phyloP scores from a whole-genome alignment of 2,113 vertebrate genomes.

The Smithornis capensis region DNA sequence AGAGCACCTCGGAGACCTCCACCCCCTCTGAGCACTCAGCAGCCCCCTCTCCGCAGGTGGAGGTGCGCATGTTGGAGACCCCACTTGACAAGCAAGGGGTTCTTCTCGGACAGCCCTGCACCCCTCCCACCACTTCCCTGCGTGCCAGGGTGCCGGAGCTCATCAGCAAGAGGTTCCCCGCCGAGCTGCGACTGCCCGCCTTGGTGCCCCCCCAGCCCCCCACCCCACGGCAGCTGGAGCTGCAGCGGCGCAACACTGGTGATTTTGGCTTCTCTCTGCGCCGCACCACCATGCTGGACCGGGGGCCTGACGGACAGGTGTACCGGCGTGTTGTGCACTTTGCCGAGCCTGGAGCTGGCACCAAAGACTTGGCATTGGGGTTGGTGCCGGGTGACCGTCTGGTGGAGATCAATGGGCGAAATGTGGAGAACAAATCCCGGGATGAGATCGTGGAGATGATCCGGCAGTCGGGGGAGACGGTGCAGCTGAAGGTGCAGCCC shows the following conservation, averaged over 20 bases:
- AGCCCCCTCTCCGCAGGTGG: slow-evolving; percentile 79
- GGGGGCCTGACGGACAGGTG: slow-evolving; percentile 81
- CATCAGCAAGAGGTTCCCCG: slow-evolving; percentile 81
- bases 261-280: slow-evolving; percentile 96
- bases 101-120: slow-evolving; percentile 5
- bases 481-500: slow-evolving; percentile 93
- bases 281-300: slow-evolving; percentile 91
- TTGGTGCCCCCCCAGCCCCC: slow-evolving; percentile 79
- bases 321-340: slow-evolving; percentile 90
- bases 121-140: not conserved
- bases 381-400: slow-evolving; percentile 92
- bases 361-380: slow-evolving; percentile 87
- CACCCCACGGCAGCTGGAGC: slow-evolving; percentile 81
- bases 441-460: slow-evolving; percentile 99
- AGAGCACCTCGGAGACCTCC: slow-evolving; percentile 80
- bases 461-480: slow-evolving; percentile 90
- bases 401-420: slow-evolving; percentile 91
- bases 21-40: slow-evolving; percentile 78
- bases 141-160: slow-evolving; percentile 78
- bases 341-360: slow-evolving; percentile 89
- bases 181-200: slow-evolving; percentile 80
- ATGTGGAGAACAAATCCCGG: slow-evolving; percentile 90
- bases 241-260: slow-evolving; percentile 89
- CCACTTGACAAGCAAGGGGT: slow-evolving; percentile 63
- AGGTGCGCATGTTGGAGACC: slow-evolving; percentile 71